phyloP scores from a whole-genome alignment of 2,888 invertebrate genomes.

The Plebejus argus region DNA sequence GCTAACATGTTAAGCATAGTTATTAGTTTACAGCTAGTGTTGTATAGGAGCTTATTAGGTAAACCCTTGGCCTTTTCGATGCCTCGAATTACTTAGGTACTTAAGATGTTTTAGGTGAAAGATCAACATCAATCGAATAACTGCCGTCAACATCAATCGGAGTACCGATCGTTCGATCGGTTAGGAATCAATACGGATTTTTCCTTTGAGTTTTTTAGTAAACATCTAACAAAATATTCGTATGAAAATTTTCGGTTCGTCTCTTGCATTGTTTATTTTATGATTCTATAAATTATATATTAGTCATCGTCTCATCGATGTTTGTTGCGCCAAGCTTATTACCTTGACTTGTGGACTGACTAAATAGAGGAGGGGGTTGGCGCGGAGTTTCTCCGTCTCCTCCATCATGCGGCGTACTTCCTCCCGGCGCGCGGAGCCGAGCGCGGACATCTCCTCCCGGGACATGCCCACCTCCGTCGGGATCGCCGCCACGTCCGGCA shows the following conservation, averaged over 20 bases:
- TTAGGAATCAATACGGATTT: background rate
- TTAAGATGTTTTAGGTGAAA: no score
- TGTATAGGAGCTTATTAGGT: background rate
- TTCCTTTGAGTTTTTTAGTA: background rate
- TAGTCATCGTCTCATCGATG: background rate
- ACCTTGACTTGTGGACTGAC: conserved; percentile 99
- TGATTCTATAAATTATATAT: background rate
- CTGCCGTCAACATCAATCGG: no score
- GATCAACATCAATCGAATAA: no score
- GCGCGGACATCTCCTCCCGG: conserved; percentile 95
- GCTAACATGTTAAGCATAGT: background rate
- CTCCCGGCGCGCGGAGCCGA: conserved; percentile 96
- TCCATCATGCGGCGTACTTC: conserved; percentile 95
- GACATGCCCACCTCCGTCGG: conserved; percentile 92
- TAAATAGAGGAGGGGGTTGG: conserved; percentile 96
- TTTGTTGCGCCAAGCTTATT: conserved; percentile 46
- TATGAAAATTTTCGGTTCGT: background rate
- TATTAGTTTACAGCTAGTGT: background rate
- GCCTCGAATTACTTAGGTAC: no score
- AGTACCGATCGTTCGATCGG: background rate
- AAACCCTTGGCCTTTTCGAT: background rate
- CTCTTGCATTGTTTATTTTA: background rate
- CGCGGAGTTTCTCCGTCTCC: conserved; percentile 94
- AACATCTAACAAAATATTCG: background rate
- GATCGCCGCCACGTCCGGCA: conserved; percentile 95